A percentile compares a stretch with the other conserved stretches of the same genome.
Conservation (phyloP, 2,113 vertebrate species). For the Eublepharis macularius region DNA sequence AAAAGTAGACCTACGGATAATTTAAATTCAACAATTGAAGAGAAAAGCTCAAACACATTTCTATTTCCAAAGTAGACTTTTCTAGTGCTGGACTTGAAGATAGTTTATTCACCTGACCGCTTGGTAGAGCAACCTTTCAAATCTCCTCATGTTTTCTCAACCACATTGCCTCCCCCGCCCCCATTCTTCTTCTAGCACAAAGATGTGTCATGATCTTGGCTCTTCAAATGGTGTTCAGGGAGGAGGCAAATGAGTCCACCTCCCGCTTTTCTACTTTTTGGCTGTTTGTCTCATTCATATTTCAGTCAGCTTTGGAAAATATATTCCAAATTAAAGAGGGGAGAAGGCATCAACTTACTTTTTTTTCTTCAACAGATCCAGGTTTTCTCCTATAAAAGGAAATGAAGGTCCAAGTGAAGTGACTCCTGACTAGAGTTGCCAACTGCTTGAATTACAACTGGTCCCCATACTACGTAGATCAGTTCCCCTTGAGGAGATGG, state of each 20-base stretch:
- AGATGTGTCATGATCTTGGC: conserved; percentile 17
- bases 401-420: not conserved
- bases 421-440: no score
- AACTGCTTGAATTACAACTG: no score
- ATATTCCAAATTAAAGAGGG: not conserved
- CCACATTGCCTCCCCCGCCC: conserved; percentile 1
- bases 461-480: no score
- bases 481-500: no score
- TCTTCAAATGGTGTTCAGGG: conserved; percentile 27
- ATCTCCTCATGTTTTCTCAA: not conserved
- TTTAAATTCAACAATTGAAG: conserved; percentile 55
- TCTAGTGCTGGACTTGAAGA: conserved; percentile 4
- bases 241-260: conserved; percentile 56
- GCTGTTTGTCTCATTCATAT: not conserved
- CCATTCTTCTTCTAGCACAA: conserved; percentile 44
- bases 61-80: not conserved
- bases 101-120: not conserved
- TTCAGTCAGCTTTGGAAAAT: not conserved
- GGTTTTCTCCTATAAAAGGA: not conserved
- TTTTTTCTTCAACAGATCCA: not conserved
- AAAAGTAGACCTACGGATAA: conserved; percentile 71
- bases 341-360: not conserved
- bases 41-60: not conserved
- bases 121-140: conserved; percentile 35
- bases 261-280: conserved; percentile 15